These are phyloP conservation scores for Chalcosyrphus nemorum DNA, from an alignment of 2,888 invertebrate genomes.

Conservation along the genomic window DNA sequence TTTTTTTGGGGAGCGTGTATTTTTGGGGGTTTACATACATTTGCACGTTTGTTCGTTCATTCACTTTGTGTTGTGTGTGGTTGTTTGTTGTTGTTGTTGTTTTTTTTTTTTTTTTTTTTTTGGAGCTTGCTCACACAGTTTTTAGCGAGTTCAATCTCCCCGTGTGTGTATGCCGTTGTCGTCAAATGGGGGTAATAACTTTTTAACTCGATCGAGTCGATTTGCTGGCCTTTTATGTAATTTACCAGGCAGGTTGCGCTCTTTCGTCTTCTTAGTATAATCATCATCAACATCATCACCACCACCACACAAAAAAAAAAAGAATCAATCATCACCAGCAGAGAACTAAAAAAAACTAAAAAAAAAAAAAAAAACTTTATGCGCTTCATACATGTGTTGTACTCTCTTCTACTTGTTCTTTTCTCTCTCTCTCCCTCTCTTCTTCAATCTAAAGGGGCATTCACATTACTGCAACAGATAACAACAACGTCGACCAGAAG, in stretches of 20 bases:
- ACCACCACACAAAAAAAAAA: constrained; percentile 44
- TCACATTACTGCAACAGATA: constrained; percentile 69
- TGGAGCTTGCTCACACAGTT: background rate
- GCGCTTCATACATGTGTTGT: no score
- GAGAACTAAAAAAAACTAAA: constrained; percentile 26
- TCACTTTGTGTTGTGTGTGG: constrained; percentile 30
- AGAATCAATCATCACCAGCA: constrained; percentile 58
- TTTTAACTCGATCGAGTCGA: constrained; percentile 53
- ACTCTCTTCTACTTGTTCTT: constrained; percentile 38
- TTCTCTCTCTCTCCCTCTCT: constrained; percentile 31
- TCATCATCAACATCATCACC: constrained; percentile 18
- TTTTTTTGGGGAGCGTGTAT: background rate
- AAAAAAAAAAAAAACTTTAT: no score
- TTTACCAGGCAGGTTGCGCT: constrained; percentile 1
- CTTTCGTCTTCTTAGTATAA: constrained; percentile 18
- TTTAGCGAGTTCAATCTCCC: constrained; percentile 56
- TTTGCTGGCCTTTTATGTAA: constrained; percentile 56
- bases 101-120: background rate
- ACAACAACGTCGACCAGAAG: constrained; percentile 46
- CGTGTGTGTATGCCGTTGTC: no score
- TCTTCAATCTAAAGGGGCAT: constrained; percentile 58
- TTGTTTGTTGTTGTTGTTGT: no score
- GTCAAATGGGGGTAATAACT: constrained; percentile 60
- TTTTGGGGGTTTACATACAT: constrained; percentile 30
- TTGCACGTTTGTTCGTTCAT: constrained; percentile 49